A percentile compares a stretch with the other conserved stretches of the same genome.
Evolutionary conservation across 2,113 vertebrate genomes (phyloP).

Genomic region (Peromyscus polionotus): DNA sequence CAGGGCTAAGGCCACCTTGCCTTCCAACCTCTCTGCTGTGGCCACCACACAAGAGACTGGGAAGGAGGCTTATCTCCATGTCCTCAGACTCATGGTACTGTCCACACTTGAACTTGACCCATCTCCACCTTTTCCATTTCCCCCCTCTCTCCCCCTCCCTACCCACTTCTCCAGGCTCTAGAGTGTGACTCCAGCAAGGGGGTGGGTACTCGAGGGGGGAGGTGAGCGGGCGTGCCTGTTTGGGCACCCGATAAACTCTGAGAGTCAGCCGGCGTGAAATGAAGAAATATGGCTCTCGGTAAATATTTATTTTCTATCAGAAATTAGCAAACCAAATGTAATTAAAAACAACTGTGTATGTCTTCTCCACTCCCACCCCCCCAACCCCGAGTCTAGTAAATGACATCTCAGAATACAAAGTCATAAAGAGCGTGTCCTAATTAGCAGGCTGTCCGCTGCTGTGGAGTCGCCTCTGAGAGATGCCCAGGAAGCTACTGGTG

Average conservation of each 20-base stretch:
- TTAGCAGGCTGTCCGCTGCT: constrained; percentile 85
- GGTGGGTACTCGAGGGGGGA: background rate
- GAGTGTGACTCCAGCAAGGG: background rate
- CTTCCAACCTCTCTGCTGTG: rapidly evolving
- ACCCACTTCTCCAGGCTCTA: background rate
- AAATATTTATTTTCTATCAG: constrained; percentile 94
- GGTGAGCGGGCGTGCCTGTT: constrained; percentile 76
- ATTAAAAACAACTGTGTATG: constrained; percentile 89
- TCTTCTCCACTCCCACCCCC: constrained; percentile 69
- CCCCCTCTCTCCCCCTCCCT: background rate
- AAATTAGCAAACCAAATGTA: constrained; percentile 94
- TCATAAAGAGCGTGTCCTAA: constrained; percentile 87
- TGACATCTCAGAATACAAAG: constrained; percentile 86
- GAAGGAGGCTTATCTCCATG: background rate
- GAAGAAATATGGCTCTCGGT: constrained; percentile 91
- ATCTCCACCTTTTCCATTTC: background rate
- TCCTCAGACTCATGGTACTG: background rate
- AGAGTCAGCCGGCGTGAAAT: constrained; percentile 90
- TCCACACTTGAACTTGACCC: background rate
- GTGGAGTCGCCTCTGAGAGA: constrained; percentile 24
- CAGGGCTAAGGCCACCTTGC: background rate
- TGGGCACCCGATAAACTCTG: constrained; percentile 87
- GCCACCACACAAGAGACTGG: rapidly evolving
- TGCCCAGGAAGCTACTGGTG: background rate
- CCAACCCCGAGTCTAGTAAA: constrained; percentile 84